These are phyloP conservation scores for Euproctis similis DNA, from an alignment of 2,888 invertebrate species.

Conservation along the genomic window DNA sequence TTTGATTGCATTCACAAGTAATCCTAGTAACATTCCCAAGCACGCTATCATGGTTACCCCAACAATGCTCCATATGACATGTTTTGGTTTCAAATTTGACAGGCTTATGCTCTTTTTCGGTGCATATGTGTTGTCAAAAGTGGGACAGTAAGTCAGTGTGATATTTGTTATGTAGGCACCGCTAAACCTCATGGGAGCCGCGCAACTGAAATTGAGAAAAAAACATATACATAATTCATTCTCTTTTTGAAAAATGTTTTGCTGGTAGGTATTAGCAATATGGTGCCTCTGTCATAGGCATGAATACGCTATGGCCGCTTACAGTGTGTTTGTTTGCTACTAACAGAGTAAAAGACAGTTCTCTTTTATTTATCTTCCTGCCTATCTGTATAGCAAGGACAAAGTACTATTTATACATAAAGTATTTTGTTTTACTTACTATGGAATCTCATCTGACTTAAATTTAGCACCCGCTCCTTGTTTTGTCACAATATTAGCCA, in stretches of 20 bases:
- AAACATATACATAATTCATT: no score
- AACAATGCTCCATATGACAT: conserved; percentile 62
- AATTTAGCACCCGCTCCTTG: conserved; percentile 58
- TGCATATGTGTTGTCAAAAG: conserved; percentile 48
- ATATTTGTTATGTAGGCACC: conserved; percentile 60
- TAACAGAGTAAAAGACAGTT: no score
- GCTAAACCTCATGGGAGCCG: conserved; percentile 58
- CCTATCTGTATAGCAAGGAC: no score
- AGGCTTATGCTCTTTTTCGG: conserved; percentile 41
- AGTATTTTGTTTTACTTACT: conserved; percentile 56
- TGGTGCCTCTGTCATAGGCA: no score
- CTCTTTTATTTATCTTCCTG: no score
- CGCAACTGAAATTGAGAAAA: conserved; percentile 51
- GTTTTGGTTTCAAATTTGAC: conserved; percentile 52
- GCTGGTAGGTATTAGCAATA: no score
- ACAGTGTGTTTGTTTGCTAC: no score
- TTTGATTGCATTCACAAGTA: conserved; percentile 51
- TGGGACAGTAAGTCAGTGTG: conserved; percentile 53
- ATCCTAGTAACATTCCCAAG: conserved; percentile 55
- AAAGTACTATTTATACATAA: not conserved
- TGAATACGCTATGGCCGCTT: no score
- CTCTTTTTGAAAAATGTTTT: no score
- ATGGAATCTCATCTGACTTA: conserved; percentile 51
- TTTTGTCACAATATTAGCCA: conserved; percentile 54
- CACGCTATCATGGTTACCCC: conserved; percentile 53